Percentiles rank a stretch among this genome's conserved stretches.
Evolutionary conservation across 1,140 invertebrate genomes (phyloP).

Genomic region (Drosophila murphyi): DNA sequence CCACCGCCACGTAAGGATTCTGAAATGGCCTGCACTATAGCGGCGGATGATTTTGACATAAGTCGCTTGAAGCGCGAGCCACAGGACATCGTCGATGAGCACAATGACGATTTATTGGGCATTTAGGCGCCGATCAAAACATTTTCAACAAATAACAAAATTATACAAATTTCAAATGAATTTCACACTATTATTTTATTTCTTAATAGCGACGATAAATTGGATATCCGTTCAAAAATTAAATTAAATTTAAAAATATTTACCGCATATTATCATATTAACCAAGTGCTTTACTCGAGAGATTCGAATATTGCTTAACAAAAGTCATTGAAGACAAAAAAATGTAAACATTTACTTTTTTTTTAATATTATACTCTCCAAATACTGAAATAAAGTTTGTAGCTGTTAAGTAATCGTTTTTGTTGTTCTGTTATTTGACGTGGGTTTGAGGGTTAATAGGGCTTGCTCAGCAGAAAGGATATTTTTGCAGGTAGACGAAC

Average conservation of each 20-base stretch:
- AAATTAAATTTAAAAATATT: background rate
- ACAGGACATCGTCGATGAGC: conserved; percentile 45
- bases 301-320: conserved; percentile 4
- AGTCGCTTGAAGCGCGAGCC: conserved; percentile 56
- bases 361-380: background rate
- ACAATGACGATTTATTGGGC: conserved; percentile 48
- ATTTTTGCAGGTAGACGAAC: background rate
- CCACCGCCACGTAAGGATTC: background rate
- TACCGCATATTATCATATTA: background rate
- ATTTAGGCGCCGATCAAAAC: conserved; percentile 30
- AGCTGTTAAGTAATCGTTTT: background rate
- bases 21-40: conserved; percentile 59
- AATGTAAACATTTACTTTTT: background rate
- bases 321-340: conserved; percentile 18
- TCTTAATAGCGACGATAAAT: background rate
- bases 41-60: conserved; percentile 60
- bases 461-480: background rate
- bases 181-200: background rate
- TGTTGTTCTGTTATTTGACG: background rate
- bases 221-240: no score
- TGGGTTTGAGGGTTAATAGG: background rate
- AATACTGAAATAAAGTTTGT: conserved; percentile 23
- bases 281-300: background rate
- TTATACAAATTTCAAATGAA: background rate
- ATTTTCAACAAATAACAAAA: background rate